Percentiles rank a stretch among this genome's conserved stretches.
Evolutionary conservation across 2,113 vertebrate genomes (phyloP).

Genomic region (Danionella cerebrum): DNA sequence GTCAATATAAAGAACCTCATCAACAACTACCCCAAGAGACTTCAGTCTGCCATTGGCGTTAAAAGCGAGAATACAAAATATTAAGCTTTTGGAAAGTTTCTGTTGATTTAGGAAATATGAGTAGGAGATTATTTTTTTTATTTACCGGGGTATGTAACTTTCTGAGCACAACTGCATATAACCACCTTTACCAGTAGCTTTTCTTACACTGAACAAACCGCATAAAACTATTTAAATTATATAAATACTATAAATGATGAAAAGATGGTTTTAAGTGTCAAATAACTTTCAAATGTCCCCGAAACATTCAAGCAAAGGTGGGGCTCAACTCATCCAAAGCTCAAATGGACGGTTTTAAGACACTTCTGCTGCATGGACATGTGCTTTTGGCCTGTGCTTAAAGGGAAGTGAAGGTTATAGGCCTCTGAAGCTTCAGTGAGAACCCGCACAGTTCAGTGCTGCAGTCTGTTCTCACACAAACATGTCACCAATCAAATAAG

Average conservation of each 20-base stretch:
- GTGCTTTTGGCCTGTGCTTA: conserved; percentile 38
- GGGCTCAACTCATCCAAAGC: not conserved
- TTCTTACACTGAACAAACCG: not conserved
- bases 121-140: no score
- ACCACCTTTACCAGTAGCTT: not conserved
- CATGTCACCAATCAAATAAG: not conserved
- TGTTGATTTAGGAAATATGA: no score
- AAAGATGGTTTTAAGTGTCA: not conserved
- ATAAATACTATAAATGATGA: not conserved
- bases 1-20: no score
- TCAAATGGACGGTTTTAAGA: not conserved
- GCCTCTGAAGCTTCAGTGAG: not conserved
- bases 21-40: no score
- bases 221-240: not conserved
- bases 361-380: not conserved
- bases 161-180: no score
- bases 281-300: not conserved
- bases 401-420: conserved; percentile 42
- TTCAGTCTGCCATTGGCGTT: no score
- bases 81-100: no score
- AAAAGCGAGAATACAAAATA: no score
- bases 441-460: not conserved
- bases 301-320: not conserved
- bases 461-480: not conserved
- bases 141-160: no score